Evolutionary conservation across 2,113 vertebrate genomes (phyloP).

Genomic region (Athene noctua): DNA sequence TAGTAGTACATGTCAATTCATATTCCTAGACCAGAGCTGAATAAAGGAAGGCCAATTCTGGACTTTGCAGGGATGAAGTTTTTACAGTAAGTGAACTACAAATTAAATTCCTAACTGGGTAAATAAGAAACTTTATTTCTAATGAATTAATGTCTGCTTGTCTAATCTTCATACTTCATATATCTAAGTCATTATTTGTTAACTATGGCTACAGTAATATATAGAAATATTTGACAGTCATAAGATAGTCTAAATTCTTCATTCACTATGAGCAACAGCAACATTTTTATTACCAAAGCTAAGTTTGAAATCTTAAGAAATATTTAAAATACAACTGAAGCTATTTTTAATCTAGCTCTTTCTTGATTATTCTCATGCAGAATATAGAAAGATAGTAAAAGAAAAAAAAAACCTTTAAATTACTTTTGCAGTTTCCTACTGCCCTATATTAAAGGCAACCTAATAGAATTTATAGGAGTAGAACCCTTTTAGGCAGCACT

Average conservation of each 20-base stretch:
- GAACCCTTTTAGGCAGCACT: constrained; percentile 77
- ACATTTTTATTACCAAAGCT: background rate
- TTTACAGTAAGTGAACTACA: background rate
- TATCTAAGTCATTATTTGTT: background rate
- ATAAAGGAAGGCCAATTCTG: background rate
- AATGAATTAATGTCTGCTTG: background rate
- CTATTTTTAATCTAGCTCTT: background rate
- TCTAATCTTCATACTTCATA: background rate
- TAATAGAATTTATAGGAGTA: constrained; percentile 82
- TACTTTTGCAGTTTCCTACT: constrained; percentile 72
- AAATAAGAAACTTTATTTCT: background rate
- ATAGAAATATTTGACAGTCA: background rate
- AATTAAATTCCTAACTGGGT: background rate
- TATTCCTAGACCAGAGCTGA: background rate
- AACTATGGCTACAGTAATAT: background rate
- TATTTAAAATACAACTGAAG: background rate
- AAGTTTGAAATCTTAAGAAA: background rate
- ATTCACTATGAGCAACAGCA: background rate
- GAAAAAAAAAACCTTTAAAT: constrained; percentile 46
- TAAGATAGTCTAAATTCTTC: background rate
- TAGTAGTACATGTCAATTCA: background rate
- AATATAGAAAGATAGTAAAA: constrained; percentile 50
- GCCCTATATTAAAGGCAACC: constrained; percentile 75
- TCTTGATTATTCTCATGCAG: constrained; percentile 23
- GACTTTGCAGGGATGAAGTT: background rate